Evolutionary conservation across 2,797 vertebrate species (phyloP).

Genomic region (Rhincodon typus): DNA sequence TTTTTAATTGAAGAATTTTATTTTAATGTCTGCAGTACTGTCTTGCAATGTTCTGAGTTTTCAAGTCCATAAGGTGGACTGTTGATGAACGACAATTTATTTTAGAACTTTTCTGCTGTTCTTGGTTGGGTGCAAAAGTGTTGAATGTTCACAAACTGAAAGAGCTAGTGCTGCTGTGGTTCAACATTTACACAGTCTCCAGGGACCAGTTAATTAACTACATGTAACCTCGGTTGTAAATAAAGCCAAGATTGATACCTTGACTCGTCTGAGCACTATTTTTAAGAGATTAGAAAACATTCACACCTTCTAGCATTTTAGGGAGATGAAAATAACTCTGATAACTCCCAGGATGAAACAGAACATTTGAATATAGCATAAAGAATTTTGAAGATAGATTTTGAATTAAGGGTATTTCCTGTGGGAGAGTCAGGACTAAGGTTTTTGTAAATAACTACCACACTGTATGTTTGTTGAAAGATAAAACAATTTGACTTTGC

Average conservation of each 20-base stretch:
- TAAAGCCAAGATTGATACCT: not conserved
- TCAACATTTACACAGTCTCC: not conserved
- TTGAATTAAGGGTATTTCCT: not conserved
- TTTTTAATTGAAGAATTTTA: not conserved
- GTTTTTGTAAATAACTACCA: not conserved
- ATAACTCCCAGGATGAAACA: not conserved
- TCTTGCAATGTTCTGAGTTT: not conserved
- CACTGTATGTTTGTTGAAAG: not conserved
- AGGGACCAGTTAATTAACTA: not conserved
- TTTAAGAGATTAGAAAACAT: not conserved
- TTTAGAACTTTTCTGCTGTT: not conserved
- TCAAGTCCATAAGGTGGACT: not conserved
- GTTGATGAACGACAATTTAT: not conserved
- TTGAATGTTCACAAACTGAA: not conserved
- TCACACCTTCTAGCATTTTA: not conserved
- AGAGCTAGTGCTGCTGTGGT: not conserved
- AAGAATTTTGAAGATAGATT: not conserved
- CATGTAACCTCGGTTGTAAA: not conserved
- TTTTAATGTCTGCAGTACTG: not conserved
- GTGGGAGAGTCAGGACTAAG: not conserved
- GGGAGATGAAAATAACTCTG: not conserved
- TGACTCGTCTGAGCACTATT: not conserved
- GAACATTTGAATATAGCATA: not conserved
- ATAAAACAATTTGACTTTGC: not conserved
- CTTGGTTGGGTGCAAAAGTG: not conserved